Evolutionary conservation across 2,888 invertebrate genomes (phyloP).

Genomic region (Rhaphigaster nebulosa): DNA sequence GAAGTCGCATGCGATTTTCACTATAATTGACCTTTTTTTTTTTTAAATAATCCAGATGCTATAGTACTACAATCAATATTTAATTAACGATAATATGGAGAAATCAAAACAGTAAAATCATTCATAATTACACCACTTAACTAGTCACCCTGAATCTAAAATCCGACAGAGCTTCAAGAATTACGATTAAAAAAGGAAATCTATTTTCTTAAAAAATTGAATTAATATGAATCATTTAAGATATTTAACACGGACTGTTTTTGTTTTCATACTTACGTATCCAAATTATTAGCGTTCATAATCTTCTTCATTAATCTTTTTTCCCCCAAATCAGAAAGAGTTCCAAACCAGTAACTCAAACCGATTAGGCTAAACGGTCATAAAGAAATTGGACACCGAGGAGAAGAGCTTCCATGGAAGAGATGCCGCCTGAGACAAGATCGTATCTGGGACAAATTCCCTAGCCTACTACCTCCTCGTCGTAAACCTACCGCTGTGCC

Average conservation of each 20-base stretch:
- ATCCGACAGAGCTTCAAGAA: too few species aligned
- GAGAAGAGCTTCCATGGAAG: background rate
- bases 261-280: background rate
- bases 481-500: background rate
- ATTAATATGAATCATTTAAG: too few species aligned
- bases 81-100: too few species aligned
- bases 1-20: too few species aligned
- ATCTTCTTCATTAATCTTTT: background rate
- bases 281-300: background rate
- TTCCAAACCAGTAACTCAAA: background rate
- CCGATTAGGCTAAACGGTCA: conserved; percentile 21
- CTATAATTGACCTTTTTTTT: too few species aligned
- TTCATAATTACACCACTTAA: too few species aligned
- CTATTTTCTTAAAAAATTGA: too few species aligned
- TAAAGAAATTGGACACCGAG: conserved; percentile 19
- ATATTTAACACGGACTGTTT: background rate
- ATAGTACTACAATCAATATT: too few species aligned
- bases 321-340: background rate
- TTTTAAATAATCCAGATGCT: too few species aligned
- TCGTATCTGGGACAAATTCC: conserved; percentile 5
- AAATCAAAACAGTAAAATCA: too few species aligned
- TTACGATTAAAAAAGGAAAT: too few species aligned
- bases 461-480: background rate
- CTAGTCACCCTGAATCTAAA: too few species aligned
- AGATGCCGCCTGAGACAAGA: background rate